Evolutionary conservation across 2,797 vertebrate genomes (phyloP).

Genomic region (Tokudaia tokunoshimensis): DNA sequence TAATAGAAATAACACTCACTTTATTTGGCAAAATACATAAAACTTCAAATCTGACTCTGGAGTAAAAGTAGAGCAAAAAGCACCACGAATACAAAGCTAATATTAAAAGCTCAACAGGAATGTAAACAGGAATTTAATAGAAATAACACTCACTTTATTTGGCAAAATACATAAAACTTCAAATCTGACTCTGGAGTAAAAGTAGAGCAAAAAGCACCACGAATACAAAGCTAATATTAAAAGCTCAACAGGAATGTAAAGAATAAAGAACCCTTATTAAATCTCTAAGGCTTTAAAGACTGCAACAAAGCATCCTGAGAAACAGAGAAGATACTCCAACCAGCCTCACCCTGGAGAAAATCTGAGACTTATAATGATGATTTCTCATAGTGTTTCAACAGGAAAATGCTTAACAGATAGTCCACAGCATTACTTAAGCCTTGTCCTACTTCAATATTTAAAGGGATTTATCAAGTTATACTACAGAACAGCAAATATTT

Average conservation of each 20-base stretch:
- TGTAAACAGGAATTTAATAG: too few relatives aligned
- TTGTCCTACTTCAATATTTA: background rate
- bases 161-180: background rate
- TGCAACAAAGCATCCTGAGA: background rate
- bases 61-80: background rate
- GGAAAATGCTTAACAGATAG: background rate
- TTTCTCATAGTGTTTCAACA: background rate
- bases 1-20: background rate
- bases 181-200: background rate
- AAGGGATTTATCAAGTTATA: background rate
- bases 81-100: background rate
- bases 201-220: background rate
- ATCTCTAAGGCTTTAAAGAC: background rate
- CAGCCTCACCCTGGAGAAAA: background rate
- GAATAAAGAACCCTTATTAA: background rate
- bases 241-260: background rate
- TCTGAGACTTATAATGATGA: background rate
- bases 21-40: background rate
- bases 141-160: background rate
- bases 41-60: background rate
- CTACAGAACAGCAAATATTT: background rate
- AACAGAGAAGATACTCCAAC: background rate
- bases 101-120: background rate
- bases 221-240: background rate
- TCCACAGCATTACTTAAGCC: background rate